Evolutionary conservation across 1,140 invertebrate genomes (phyloP).

Genomic region (Caenorhabditis briggsae): DNA sequence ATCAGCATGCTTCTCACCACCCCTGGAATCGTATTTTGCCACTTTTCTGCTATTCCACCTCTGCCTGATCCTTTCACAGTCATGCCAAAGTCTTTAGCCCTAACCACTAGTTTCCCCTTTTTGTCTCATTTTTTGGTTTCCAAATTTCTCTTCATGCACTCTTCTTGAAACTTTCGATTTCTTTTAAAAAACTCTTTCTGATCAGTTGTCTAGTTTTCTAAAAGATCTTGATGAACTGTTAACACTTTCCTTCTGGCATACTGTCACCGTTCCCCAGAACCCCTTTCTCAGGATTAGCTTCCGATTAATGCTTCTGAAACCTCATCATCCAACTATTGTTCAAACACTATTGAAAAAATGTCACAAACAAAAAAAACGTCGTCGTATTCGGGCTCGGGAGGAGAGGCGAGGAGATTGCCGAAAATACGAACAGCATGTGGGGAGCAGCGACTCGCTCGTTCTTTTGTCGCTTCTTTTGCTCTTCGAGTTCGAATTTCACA

Average conservation of each 20-base stretch:
- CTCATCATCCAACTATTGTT: slow-evolving; percentile 49
- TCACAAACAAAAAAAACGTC: slow-evolving; percentile 48
- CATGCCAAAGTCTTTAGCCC: slow-evolving; percentile 31
- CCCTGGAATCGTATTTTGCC: slow-evolving; percentile 55
- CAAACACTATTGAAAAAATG: slow-evolving; percentile 52
- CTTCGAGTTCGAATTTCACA: slow-evolving; percentile 46
- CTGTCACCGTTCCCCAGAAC: neutral
- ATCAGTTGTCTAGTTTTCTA: neutral
- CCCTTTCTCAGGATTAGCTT: neutral
- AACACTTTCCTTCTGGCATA: neutral
- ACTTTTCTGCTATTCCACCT: slow-evolving; percentile 52
- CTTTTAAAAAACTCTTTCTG: neutral
- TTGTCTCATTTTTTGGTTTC: neutral
- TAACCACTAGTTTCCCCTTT: slow-evolving; percentile 29
- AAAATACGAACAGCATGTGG: slow-evolving; percentile 5
- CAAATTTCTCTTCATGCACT: neutral
- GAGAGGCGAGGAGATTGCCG: slow-evolving; percentile 16
- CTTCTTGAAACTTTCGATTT: neutral
- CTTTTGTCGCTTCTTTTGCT: slow-evolving; percentile 41
- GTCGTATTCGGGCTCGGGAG: slow-evolving; percentile 3
- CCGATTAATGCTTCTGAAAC: slow-evolving; percentile 50
- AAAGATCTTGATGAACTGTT: neutral
- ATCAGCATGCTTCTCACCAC: slow-evolving; percentile 29
- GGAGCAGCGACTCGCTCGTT: slow-evolving; percentile 1
- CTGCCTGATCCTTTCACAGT: slow-evolving; percentile 46